Conservation (phyloP, 2,113 vertebrate species). For the Phrynosoma platyrhinos region DNA sequence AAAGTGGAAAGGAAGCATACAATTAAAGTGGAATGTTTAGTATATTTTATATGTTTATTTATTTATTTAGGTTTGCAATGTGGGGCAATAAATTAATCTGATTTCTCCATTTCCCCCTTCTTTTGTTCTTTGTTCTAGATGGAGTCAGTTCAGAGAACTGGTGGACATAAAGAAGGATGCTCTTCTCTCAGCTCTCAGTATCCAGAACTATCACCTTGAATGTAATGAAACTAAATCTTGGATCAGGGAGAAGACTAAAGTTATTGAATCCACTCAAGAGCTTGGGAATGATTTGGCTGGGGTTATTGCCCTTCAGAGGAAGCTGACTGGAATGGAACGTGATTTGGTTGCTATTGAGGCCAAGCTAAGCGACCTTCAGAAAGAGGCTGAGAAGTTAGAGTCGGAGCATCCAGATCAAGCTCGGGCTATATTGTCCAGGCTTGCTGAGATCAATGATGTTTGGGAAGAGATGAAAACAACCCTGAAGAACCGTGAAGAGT, state of each 20-base stretch:
- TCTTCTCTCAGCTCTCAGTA: slow-evolving; percentile 92
- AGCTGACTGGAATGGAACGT: slow-evolving; percentile 97
- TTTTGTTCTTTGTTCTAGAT: slow-evolving; percentile 77
- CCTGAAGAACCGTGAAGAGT: slow-evolving; percentile 93
- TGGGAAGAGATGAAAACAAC: slow-evolving; percentile 99
- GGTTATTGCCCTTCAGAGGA: slow-evolving; percentile 98
- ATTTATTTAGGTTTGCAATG: neutral
- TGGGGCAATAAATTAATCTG: neutral
- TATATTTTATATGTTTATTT: no score
- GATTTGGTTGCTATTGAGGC: slow-evolving; percentile 96
- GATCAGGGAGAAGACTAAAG: slow-evolving; percentile 99
- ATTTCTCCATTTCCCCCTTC: slow-evolving; percentile 33
- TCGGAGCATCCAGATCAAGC: slow-evolving; percentile 94
- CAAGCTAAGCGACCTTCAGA: slow-evolving; percentile 92
- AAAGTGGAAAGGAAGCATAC: neutral
- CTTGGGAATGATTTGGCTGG: slow-evolving; percentile 96
- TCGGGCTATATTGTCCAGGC: slow-evolving; percentile 89
- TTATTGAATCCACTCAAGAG: slow-evolving; percentile 98
- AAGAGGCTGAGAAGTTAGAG: slow-evolving; percentile 91
- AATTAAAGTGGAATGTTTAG: neutral
- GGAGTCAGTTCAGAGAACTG: slow-evolving; percentile 97
- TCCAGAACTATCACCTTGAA: slow-evolving; percentile 99
- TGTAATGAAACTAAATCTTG: slow-evolving; percentile 99
- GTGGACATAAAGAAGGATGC: slow-evolving; percentile 97
- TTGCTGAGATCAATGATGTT: slow-evolving; percentile 90